These are phyloP conservation scores for Philotrypesis tridentata DNA, from an alignment of 1,140 invertebrate genomes.

Conservation along the genomic window DNA sequence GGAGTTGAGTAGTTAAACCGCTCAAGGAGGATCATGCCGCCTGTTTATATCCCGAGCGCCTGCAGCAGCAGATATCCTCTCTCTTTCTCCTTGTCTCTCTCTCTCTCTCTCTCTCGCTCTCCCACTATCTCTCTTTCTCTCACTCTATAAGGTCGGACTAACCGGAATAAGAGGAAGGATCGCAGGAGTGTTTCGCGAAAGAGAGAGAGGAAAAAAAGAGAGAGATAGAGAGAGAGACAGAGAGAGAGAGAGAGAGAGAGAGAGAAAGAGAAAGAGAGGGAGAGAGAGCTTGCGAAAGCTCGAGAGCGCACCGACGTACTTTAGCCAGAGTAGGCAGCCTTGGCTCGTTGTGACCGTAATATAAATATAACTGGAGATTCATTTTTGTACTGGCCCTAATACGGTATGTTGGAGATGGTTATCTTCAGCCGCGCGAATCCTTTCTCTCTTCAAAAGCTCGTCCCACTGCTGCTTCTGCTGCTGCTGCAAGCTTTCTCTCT, in stretches of 20 bases:
- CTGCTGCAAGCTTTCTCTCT: background rate
- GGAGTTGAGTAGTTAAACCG: slow-evolving; percentile 54
- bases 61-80: background rate
- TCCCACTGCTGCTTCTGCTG: background rate
- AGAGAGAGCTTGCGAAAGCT: slow-evolving; percentile 1
- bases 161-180: background rate
- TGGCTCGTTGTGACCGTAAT: background rate
- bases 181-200: background rate
- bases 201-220: too few species aligned
- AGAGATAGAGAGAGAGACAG: too few species aligned
- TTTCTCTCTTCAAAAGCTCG: background rate
- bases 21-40: slow-evolving; percentile 58
- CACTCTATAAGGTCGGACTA: background rate
- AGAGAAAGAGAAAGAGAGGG: too few species aligned
- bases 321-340: background rate
- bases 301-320: background rate
- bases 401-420: slow-evolving; percentile 5
- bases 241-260: too few species aligned
- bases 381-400: slow-evolving; percentile 17
- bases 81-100: background rate
- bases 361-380: slow-evolving; percentile 42
- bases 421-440: background rate
- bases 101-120: background rate
- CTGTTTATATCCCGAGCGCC: slow-evolving; percentile 30
- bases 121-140: background rate